Percentiles rank a stretch among this genome's conserved stretches.
phyloP scores from a whole-genome alignment of 2,888 invertebrate genomes.

The Zonitis immaculata region DNA sequence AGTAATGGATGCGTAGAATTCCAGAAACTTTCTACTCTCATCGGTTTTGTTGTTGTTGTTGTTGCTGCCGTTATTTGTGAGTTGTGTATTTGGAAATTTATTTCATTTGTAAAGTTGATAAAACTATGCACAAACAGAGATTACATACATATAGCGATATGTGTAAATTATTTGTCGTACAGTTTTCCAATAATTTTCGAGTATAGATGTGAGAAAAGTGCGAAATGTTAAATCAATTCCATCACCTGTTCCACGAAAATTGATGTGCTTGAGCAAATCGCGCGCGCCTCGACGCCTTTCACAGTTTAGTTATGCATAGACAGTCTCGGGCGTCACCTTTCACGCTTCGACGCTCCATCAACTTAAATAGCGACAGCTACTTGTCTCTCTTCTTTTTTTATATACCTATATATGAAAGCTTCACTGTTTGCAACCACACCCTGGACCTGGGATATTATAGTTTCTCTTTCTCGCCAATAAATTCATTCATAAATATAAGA shows the following conservation, averaged over 20 bases:
- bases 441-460: slow-evolving; percentile 1
- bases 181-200: too few species aligned
- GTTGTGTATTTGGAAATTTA: slow-evolving; percentile 7
- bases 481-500: too few species aligned
- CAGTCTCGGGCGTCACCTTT: slow-evolving; percentile 38
- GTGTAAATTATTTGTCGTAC: too few species aligned
- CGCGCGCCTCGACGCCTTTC: slow-evolving; percentile 25
- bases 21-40: background rate
- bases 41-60: slow-evolving; percentile 3
- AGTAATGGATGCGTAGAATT: slow-evolving; percentile 5
- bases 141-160: too few species aligned
- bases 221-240: slow-evolving; percentile 34
- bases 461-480: too few species aligned
- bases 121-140: slow-evolving; percentile 5
- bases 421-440: slow-evolving; percentile 20
- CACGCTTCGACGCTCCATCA: slow-evolving; percentile 38
- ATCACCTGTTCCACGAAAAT: slow-evolving; percentile 35
- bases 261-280: slow-evolving; percentile 26
- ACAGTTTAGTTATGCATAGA: slow-evolving; percentile 38
- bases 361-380: slow-evolving; percentile 40
- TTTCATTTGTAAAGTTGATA: background rate
- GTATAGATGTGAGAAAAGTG: background rate
- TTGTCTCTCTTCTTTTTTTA: slow-evolving; percentile 20
- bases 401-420: background rate
- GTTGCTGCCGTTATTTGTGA: slow-evolving; percentile 1